Conservation (phyloP, 92 coral and sea anemone genomes). For the Meandrina meandrites region DNA sequence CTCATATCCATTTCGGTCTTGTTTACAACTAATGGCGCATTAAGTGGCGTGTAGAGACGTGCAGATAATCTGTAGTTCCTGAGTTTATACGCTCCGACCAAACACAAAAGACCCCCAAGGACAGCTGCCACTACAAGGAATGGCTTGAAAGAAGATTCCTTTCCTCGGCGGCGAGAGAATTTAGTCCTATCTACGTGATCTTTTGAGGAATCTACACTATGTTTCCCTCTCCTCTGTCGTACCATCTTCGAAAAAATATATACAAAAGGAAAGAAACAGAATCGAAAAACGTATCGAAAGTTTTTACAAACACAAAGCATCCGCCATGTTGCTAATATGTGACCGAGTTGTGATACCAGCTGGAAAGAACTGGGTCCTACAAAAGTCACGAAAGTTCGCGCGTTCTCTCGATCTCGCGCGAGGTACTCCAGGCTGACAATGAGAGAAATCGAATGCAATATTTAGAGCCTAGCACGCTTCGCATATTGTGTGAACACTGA, state of each 20-base stretch:
- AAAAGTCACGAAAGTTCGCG: slow-evolving; percentile 11
- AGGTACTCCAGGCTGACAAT: background rate
- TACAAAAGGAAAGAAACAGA: background rate
- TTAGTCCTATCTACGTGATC: slow-evolving; percentile 50
- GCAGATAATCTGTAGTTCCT: slow-evolving; percentile 69
- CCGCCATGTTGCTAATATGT: slow-evolving; percentile 47
- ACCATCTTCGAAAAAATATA: slow-evolving; percentile 37
- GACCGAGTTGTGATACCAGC: slow-evolving; percentile 9
- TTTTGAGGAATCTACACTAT: slow-evolving; percentile 31
- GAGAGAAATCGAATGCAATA: too few species aligned
- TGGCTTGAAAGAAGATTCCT: slow-evolving; percentile 32
- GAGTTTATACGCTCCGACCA: slow-evolving; percentile 62
- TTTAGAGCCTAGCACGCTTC: too few species aligned
- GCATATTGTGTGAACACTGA: too few species aligned
- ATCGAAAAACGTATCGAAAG: background rate
- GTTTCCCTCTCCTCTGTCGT: slow-evolving; percentile 55
- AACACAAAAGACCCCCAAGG: slow-evolving; percentile 33
- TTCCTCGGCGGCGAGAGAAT: slow-evolving; percentile 45
- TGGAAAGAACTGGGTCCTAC: slow-evolving; percentile 2
- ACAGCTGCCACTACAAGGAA: slow-evolving; percentile 19
- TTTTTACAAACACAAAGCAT: slow-evolving; percentile 23
- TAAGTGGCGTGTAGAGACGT: slow-evolving; percentile 81
- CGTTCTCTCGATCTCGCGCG: background rate
- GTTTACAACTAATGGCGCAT: slow-evolving; percentile 79
- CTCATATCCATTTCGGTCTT: slow-evolving; percentile 69